Base-by-base conservation (phyloP, 2,797 vertebrate species). In the Fratercula arctica region DNA sequence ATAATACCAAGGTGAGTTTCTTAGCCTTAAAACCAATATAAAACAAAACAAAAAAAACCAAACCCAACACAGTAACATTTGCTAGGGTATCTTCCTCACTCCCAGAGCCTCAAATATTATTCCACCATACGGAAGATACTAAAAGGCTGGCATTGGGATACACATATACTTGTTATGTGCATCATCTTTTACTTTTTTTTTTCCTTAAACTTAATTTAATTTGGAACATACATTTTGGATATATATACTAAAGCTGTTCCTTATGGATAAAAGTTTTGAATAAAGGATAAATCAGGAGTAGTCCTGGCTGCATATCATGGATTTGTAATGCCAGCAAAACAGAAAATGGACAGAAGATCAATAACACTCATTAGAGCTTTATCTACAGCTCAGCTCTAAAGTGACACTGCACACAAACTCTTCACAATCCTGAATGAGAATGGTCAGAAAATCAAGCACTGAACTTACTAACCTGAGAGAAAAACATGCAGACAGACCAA, bases 391-490 rank as follows among this genome's bases (percentile, higher is more conserved):
- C 59, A 69, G 43, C 63, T 92, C 72, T 67, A 13, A 53, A 82
- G 51, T 60, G 85, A 95, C 78, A 70, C 13, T 67, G 51, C 90
- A 88, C 33, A 85, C 59, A 82, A 91, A 87, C 72, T 87, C 87
- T 24, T 66, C 54, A 69, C 16, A 56, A 74, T 76, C 54, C 39
- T 74, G 59, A 89, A 79, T 50, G 25, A 76, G 59, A 89, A 75
- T 1, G 6, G 16, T 43, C n/a, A 74, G 56, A 85, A 91, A 89
- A 87, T 31, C 21, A 24, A 74, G 51, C 48, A 59, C 41, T 73
- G 51, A 69, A 63, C n/a, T 91, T 85, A 85, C 14, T 68, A 63
- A 75, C 17, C 21, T 31, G 18, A 70, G 51, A 80, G 74, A 9
- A 87, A 87, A 76, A 85, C 28, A 31, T 13, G 39, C 31, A 50